Conservation (phyloP, 2,113 vertebrate genomes). For the Solenodon paradoxus region DNA sequence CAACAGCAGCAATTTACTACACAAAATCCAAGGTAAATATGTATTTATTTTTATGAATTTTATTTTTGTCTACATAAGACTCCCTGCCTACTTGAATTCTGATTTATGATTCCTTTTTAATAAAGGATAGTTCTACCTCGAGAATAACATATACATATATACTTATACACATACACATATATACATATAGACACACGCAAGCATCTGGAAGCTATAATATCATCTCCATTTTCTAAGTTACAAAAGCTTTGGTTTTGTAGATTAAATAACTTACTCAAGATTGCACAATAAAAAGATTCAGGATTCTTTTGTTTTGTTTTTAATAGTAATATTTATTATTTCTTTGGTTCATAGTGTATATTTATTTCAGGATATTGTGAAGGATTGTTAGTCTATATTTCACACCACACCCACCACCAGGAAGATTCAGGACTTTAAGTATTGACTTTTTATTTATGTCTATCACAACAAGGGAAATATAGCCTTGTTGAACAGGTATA, state of each 20-base stretch:
- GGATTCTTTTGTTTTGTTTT: too few relatives aligned
- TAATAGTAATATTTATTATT: too few relatives aligned
- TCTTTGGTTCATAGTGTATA: too few relatives aligned
- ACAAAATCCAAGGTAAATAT: neutral
- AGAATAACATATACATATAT: neutral
- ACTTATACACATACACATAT: too few relatives aligned
- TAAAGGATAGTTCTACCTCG: neutral
- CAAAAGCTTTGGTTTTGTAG: neutral
- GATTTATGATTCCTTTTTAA: neutral
- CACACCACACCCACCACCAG: too few relatives aligned
- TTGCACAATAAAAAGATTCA: too few relatives aligned
- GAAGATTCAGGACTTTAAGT: neutral
- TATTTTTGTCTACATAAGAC: neutral
- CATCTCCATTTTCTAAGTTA: neutral
- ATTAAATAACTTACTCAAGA: neutral
- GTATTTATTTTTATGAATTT: neutral
- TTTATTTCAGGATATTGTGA: too few relatives aligned
- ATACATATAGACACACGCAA: neutral
- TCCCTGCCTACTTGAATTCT: neutral
- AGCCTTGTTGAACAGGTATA: neutral
- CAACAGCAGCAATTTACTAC: neutral
- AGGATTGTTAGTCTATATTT: too few relatives aligned
- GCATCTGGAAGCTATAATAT: neutral
- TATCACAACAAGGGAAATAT: neutral
- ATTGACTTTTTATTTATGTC: neutral